Evolutionary conservation across 2,888 invertebrate genomes (phyloP).

Genomic region (Lacanobia oleracea): DNA sequence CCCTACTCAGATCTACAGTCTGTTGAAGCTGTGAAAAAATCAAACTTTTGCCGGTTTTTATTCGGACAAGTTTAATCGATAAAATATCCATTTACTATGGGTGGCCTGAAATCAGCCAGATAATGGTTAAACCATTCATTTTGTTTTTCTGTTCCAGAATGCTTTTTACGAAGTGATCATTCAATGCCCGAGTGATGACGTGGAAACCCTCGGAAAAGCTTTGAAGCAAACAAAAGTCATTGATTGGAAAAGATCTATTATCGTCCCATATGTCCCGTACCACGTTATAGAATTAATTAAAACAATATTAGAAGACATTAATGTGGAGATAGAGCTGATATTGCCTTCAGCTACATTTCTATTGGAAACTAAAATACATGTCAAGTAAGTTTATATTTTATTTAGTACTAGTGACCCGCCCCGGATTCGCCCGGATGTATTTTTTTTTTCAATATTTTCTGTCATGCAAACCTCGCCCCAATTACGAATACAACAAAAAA

Average conservation of each 20-base stretch:
- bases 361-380: slow-evolving; percentile 65
- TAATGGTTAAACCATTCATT: too few species aligned
- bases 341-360: slow-evolving; percentile 64
- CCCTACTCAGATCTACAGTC: too few species aligned
- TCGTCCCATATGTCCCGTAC: slow-evolving; percentile 67
- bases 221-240: slow-evolving; percentile 74
- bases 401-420: too few species aligned
- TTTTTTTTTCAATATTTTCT: too few species aligned
- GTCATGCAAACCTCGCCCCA: too few species aligned
- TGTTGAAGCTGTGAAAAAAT: too few species aligned
- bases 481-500: too few species aligned
- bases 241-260: slow-evolving; percentile 70
- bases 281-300: slow-evolving; percentile 70
- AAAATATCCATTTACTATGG: too few species aligned
- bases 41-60: too few species aligned
- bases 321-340: slow-evolving; percentile 54
- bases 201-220: slow-evolving; percentile 71
- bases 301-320: slow-evolving; percentile 55
- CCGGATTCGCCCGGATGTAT: too few species aligned
- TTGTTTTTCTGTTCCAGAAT: slow-evolving; percentile 65
- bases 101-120: too few species aligned
- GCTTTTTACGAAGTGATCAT: slow-evolving; percentile 75
- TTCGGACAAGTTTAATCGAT: too few species aligned
- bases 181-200: slow-evolving; percentile 72
- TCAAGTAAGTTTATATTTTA: slow-evolving; percentile 62